phyloP scores from a whole-genome alignment of 2,888 invertebrate species.

The Alviniconcha strummeri region DNA sequence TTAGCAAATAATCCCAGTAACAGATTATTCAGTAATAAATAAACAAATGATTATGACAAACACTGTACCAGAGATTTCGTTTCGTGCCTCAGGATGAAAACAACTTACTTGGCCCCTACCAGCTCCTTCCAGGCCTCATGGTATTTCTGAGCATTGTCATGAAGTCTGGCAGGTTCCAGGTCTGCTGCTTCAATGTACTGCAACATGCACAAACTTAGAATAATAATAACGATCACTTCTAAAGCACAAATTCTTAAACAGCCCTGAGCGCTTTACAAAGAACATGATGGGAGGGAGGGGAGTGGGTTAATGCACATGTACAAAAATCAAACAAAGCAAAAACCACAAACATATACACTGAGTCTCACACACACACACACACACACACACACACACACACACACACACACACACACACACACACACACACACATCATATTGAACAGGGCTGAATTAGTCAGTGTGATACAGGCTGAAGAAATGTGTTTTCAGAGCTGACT shows the following conservation, averaged over 20 bases:
- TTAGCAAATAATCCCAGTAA: too few relatives aligned
- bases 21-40: too few relatives aligned
- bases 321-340: not conserved
- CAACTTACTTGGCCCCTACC: constrained; percentile 79
- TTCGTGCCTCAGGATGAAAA: not conserved
- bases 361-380: not conserved
- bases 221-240: not conserved
- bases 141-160: constrained; percentile 86
- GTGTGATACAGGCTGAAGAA: too few relatives aligned
- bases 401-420: not conserved
- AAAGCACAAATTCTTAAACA: not conserved
- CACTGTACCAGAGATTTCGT: too few relatives aligned
- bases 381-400: not conserved
- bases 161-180: constrained; percentile 84
- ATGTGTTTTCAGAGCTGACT: too few relatives aligned
- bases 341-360: not conserved
- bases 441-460: too few relatives aligned
- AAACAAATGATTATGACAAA: too few relatives aligned
- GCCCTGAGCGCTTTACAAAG: not conserved
- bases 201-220: not conserved
- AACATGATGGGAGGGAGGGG: not conserved
- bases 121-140: constrained; percentile 95
- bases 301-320: not conserved
- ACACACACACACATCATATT: not conserved
- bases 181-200: constrained; percentile 82